These are phyloP conservation scores for Ptychochromis oligacanthus DNA, from an alignment of 2,113 vertebrate genomes.

Conservation along the genomic window DNA sequence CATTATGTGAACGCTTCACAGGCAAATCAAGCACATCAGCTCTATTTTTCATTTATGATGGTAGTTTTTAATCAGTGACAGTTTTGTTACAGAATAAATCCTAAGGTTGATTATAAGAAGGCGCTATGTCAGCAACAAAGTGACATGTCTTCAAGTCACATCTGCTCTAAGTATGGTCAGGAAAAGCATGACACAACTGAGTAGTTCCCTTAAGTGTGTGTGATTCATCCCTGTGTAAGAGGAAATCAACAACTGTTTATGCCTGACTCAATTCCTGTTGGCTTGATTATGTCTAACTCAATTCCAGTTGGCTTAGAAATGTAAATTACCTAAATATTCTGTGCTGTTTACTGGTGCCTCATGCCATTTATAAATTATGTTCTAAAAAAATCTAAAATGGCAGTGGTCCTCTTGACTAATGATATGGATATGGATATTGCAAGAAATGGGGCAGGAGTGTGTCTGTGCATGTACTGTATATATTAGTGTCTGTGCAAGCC, in stretches of 20 bases:
- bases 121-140: neutral
- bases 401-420: neutral
- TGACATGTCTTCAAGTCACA: slow-evolving; percentile 22
- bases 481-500: slow-evolving; percentile 37
- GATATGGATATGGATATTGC: slow-evolving; percentile 24
- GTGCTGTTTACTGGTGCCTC: neutral
- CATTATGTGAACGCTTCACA: neutral
- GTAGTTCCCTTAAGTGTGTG: slow-evolving; percentile 42
- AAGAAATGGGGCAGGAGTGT: slow-evolving; percentile 15
- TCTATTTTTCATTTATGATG: neutral
- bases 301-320: neutral
- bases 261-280: neutral
- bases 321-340: neutral
- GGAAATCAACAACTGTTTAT: neutral
- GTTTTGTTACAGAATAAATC: neutral
- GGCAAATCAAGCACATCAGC: neutral
- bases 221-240: slow-evolving; percentile 37
- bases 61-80: neutral
- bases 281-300: neutral
- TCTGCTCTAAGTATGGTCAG: neutral
- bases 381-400: slow-evolving; percentile 24
- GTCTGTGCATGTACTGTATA: neutral
- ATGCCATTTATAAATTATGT: neutral
- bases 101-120: neutral
- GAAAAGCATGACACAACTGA: slow-evolving; percentile 5